Percentiles rank a stretch among this genome's conserved stretches.
Evolutionary conservation across 1,140 invertebrate species (phyloP).

Genomic region (Brachionus plicatilis): DNA sequence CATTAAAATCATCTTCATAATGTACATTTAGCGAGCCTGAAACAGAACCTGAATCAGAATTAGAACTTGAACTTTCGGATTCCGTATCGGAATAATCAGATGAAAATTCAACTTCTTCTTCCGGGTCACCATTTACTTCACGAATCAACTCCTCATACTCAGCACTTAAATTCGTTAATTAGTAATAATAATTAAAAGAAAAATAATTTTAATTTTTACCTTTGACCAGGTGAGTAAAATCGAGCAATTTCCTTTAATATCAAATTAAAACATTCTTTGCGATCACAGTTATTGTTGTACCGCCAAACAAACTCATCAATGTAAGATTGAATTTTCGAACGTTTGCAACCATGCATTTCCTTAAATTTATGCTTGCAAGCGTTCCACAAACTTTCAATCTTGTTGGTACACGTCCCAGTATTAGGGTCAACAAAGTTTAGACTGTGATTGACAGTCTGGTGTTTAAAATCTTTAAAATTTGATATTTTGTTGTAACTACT

Average conservation of each 20-base stretch:
- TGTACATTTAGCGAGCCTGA: not conserved
- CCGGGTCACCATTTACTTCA: not conserved
- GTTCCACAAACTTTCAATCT: not conserved
- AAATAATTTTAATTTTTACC: not conserved
- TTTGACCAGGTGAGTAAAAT: not conserved
- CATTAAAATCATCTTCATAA: not conserved
- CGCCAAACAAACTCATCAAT: not conserved
- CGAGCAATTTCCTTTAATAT: not conserved
- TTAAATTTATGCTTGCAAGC: not conserved
- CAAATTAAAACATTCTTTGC: not conserved
- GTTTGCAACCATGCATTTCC: not conserved
- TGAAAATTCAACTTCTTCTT: not conserved
- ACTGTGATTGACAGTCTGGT: not conserved
- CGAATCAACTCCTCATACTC: not conserved
- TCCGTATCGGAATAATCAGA: not conserved
- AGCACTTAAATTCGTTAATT: not conserved
- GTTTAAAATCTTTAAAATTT: not conserved
- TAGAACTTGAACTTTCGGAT: not conserved
- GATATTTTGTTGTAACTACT: not conserved
- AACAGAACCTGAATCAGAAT: not conserved
- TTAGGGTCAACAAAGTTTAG: not conserved
- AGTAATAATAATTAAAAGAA: not conserved
- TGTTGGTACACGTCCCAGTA: not conserved
- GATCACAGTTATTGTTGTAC: not conserved
- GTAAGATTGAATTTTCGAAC: not conserved